phyloP scores from a whole-genome alignment of 2,113 vertebrate genomes.

The Oryzias celebensis region DNA sequence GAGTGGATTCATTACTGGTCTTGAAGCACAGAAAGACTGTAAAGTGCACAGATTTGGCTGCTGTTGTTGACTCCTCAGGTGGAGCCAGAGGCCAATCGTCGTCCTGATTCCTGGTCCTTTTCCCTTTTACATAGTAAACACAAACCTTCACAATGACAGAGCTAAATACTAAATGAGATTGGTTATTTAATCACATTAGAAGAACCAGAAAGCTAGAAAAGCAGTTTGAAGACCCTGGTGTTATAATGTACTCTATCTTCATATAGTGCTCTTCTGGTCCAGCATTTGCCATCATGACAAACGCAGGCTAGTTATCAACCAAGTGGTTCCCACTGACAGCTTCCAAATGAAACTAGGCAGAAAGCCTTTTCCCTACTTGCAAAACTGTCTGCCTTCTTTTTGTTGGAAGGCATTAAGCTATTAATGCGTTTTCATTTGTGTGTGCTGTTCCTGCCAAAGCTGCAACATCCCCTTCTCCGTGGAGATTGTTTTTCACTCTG shows the following conservation, averaged over 20 bases:
- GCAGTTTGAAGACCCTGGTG: too few species aligned
- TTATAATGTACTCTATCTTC: too few species aligned
- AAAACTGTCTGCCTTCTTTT: slow-evolving; percentile 13
- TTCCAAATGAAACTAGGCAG: slow-evolving; percentile 27
- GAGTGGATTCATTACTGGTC: slow-evolving; percentile 35
- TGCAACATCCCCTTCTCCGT: slow-evolving; percentile 19
- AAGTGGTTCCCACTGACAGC: slow-evolving; percentile 3
- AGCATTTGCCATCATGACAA: neutral
- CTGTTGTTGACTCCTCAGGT: slow-evolving; percentile 30
- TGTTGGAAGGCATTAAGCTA: slow-evolving; percentile 31
- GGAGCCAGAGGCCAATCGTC: slow-evolving; percentile 30
- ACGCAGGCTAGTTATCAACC: slow-evolving; percentile 39
- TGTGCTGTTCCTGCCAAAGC: slow-evolving; percentile 19
- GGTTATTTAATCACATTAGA: too few species aligned
- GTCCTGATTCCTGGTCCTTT: slow-evolving; percentile 17
- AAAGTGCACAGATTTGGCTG: slow-evolving; percentile 5
- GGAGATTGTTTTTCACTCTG: slow-evolving; percentile 39
- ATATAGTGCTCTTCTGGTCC: too few species aligned
- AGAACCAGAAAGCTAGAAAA: too few species aligned
- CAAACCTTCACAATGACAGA: neutral
- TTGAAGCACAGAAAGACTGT: neutral
- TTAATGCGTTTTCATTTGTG: slow-evolving; percentile 40
- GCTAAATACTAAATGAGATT: too few species aligned
- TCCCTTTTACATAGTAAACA: slow-evolving; percentile 2
- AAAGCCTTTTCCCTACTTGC: slow-evolving; percentile 7